Evolutionary conservation across 2,113 vertebrate species (phyloP), one percentile per base, ranked within the genome.

Genomic region (Alligator sinensis): DNA sequence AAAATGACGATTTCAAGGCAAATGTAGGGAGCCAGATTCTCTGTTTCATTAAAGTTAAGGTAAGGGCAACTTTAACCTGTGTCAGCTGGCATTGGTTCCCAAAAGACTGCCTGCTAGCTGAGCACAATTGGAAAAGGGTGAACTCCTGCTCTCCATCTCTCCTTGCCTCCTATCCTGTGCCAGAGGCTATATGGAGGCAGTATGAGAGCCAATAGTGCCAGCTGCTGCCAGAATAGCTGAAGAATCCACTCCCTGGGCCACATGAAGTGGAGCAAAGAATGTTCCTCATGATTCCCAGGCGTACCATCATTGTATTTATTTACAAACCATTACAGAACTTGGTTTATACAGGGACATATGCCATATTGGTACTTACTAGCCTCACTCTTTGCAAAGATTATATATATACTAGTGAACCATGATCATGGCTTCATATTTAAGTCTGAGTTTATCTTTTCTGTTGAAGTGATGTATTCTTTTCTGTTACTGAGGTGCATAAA

Each of bases 31-130:
- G 57, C 21, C 63, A 13, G 38, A 6, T 62, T 84, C 76, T 54
- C 77, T 22, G 27, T 54, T 38, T 38, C 34, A 74, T 58, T 24
- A 30, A 55, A 30, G 72, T 24, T 82, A 66, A 10, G 38, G 58
- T 13, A 27, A 9, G 11, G 75, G 70, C 86, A 54, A 76, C 59
- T 74, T 17, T 25, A 47, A 0, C 62, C 38, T 4, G 19, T 21
- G 85, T 74, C 88, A 86, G 91, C 91, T 91, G 84, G 88, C 77
- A 57, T 6, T 22, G 74, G 4, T 19, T 27, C 82, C 61, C 61
- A 2, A 34, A 68, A 68, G 66, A 82, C 88, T 74, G 82, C 47
- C 61, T 77, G 94, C 88, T 86, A 83, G 78, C 66, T 77, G 60
- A 17, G 68, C 14, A 68, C 75, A 1, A 0, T 57, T 61, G n/a